Evolutionary conservation across 2,797 vertebrate species (phyloP).

Genomic region (Tadarida brasiliensis): DNA sequence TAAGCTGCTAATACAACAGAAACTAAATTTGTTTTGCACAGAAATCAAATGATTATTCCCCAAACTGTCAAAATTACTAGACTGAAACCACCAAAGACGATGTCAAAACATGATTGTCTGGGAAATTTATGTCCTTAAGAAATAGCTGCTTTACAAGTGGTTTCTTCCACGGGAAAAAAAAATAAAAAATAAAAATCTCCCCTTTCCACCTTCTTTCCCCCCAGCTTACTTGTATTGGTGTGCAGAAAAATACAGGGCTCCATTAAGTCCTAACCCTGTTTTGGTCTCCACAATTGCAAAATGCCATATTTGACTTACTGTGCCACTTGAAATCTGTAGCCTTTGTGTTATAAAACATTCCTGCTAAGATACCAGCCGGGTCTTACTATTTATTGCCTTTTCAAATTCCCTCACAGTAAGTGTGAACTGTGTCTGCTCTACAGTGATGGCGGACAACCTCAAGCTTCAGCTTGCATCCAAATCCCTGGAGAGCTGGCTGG

Average conservation of each 20-base stretch:
- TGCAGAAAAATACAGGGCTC: neutral
- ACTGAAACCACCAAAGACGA: neutral
- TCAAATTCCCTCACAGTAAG: slow-evolving; percentile 87
- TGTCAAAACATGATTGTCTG: neutral
- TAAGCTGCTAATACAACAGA: neutral
- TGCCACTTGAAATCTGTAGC: slow-evolving; percentile 74
- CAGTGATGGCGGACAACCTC: neutral
- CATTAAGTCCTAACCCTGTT: neutral
- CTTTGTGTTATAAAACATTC: slow-evolving; percentile 89
- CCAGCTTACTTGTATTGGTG: neutral
- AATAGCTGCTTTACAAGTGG: neutral
- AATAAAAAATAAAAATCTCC: neutral
- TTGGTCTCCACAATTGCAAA: neutral
- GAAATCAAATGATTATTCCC: neutral
- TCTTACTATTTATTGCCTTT: slow-evolving; percentile 88
- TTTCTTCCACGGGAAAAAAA: neutral
- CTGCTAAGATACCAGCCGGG: slow-evolving; percentile 87
- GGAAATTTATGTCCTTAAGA: neutral
- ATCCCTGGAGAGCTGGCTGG: neutral
- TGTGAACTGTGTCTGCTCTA: slow-evolving; percentile 84
- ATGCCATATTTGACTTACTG: neutral
- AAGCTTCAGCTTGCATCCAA: neutral
- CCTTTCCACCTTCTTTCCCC: rapidly evolving
- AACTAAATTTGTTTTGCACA: neutral
- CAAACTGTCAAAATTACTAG: neutral